These are phyloP conservation scores for Danio choprae DNA, from an alignment of 2,797 vertebrate species.

Conservation along the genomic window DNA sequence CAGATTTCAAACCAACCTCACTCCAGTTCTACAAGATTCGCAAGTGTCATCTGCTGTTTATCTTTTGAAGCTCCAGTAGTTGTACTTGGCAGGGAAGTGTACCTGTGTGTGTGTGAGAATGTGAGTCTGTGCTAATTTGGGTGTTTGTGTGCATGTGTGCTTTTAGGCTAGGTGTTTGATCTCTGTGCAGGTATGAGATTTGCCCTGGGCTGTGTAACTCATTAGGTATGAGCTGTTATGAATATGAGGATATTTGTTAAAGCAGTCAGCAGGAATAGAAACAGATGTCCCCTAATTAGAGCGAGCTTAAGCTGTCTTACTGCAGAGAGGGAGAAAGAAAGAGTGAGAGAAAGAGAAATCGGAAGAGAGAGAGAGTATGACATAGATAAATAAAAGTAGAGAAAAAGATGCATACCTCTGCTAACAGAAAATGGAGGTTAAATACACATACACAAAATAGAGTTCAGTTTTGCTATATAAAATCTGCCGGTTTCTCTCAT, in stretches of 20 bases:
- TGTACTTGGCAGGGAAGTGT: constrained; percentile 42
- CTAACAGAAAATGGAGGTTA: constrained; percentile 14
- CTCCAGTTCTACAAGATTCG: constrained; percentile 44
- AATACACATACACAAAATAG: not conserved
- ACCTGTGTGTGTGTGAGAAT: constrained; percentile 47
- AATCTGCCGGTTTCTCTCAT: not conserved
- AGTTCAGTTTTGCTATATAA: not conserved
- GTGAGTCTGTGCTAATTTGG: constrained; percentile 44
- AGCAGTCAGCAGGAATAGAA: constrained; percentile 84
- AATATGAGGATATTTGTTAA: constrained; percentile 85
- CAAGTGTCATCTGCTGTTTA: constrained; percentile 53
- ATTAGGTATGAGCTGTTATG: constrained; percentile 81
- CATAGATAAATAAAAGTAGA: constrained; percentile 76
- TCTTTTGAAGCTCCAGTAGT: constrained; percentile 36
- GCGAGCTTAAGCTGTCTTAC: constrained; percentile 84
- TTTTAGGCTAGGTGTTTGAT: constrained; percentile 73
- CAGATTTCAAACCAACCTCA: constrained; percentile 39
- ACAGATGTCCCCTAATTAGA: constrained; percentile 88
- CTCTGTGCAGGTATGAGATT: constrained; percentile 77
- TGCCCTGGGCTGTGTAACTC: constrained; percentile 80
- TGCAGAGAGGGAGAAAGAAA: constrained; percentile 79
- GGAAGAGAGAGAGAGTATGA: constrained; percentile 73
- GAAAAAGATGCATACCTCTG: constrained; percentile 9
- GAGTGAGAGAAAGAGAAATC: constrained; percentile 75
- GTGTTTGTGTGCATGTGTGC: constrained; percentile 48